Base-by-base conservation (phyloP, 92 coral and sea anemone species). In the Diadumene lineata region DNA sequence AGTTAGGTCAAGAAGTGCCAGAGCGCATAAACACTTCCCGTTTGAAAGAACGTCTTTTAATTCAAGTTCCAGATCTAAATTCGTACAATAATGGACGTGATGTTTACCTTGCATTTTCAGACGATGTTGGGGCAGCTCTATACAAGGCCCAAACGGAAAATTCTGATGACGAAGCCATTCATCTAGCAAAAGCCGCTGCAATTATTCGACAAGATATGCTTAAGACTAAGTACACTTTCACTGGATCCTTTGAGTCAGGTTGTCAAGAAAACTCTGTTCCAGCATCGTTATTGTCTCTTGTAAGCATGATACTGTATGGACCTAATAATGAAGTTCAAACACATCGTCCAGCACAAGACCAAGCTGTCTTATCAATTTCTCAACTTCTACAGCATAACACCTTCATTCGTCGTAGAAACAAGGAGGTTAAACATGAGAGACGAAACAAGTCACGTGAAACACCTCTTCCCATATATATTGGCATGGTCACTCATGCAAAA, bases 181-280 rank as follows among this genome's bases (percentile, higher is more conserved):
- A 78, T 56, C 73, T 85, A 13, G 82, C 90, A 81, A 85, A 74
- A 79, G 66, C 90, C 34, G 86, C 90, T 16, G 72, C 71, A 31
- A 68, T 85, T 57, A 26, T 69, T 30, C 82, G 82, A 22, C 67
- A 61, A 78, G 78, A 83, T 32, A 82, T 82, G 60, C 13, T 83
- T 17, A 43, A 25, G 11, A 56, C 31, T 50, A 76, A 82, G 33
- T 77, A 79, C 43, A 21, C 88, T 16, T 83, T 83, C 48, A 60
- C 61, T 29, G 88, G 88, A 44, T 68, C 88, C 15, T 83, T 83
- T 64, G 87, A 64, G 27, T 18, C 43, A 22, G 51, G 63, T 62
- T 80, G 81, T 21, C 85, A 80, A 68, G 74, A 53, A 31, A 79
- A 56, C 56, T 77, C 87, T 31, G 71, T 82, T 9, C 83, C 87